A percentile compares a stretch with the other conserved stretches of the same genome.
Conservation (phyloP, 2,888 invertebrate genomes). For the Chaetoderma sp. region DNA sequence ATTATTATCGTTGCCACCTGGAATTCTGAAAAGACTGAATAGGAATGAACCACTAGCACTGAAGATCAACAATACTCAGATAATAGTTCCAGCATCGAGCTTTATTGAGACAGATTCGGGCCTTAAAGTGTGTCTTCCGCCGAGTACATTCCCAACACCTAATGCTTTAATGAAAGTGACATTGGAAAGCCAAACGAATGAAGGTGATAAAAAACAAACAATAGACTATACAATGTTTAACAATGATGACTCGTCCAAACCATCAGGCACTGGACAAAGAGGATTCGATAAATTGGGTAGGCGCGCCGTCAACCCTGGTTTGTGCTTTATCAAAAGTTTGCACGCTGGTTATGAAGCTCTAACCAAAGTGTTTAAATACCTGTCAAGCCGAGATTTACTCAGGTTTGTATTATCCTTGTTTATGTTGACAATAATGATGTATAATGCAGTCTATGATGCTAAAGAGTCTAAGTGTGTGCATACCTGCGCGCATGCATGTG, state of each 20-base stretch:
- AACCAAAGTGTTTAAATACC: conserved; percentile 52
- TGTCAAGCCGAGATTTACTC: conserved; percentile 49
- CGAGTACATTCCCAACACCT: conserved; percentile 52
- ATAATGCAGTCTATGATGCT: too few relatives aligned
- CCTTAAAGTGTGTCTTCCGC: conserved; percentile 59
- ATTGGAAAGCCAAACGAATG: conserved; percentile 38
- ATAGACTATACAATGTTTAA: background rate
- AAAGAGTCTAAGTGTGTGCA: too few relatives aligned
- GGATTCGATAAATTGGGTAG: background rate
- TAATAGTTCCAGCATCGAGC: conserved; percentile 58
- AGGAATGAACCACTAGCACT: conserved; percentile 52
- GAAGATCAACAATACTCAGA: conserved; percentile 55
- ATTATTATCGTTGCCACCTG: conserved; percentile 56
- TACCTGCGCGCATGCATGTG: too few relatives aligned
- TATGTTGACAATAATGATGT: too few relatives aligned
- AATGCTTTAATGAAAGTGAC: conserved; percentile 41
- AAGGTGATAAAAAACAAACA: conserved; percentile 40
- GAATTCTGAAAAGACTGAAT: conserved; percentile 50
- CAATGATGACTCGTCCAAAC: background rate
- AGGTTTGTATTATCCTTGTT: conserved; percentile 50
- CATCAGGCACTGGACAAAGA: background rate
- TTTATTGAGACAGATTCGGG: conserved; percentile 52
- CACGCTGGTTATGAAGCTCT: conserved; percentile 58
- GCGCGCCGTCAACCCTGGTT: conserved; percentile 10
- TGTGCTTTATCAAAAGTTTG: conserved; percentile 48